Evolutionary conservation across 1,140 invertebrate genomes (phyloP), one percentile per base, ranked within the genome.

Genomic region (Nephotettix cincticeps): DNA sequence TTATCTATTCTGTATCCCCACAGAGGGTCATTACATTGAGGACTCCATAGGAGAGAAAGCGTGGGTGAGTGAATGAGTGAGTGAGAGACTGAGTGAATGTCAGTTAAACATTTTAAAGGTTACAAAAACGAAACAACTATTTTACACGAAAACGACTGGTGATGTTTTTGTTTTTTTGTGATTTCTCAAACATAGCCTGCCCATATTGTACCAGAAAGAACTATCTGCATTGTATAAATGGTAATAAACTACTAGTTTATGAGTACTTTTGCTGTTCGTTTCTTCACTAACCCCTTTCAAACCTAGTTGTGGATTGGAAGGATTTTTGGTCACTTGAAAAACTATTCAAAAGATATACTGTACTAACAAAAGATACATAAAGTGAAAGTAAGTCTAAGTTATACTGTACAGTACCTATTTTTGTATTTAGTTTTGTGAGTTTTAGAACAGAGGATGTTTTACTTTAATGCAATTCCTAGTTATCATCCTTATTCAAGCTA

Each of bases 231-330:
- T 77, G 76, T 77, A 73, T 73, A 76, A 76, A 77, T 74, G 71
- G 74, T 74, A 77, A 74, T 77, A 77, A 77, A 77, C 73, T 75
- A 69, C 69, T 77, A 77, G 75, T 76, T 77, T 76, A 77, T 76
- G 75, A 77, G 73, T 72, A 73, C 72, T 72, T 28, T 29, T 61
- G 23, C 21, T n/a, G 21, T 23, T 21, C 27, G 17, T 68, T 51
- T 67, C 0, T 54, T 51, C 21, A 21, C 17, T 36, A 30, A 19
- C 63, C 32, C 14, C 14, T 36, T n/a, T n/a, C n/a, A n/a, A n/a
- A n/a, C n/a, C n/a, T n/a, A n/a, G n/a, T n/a, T n/a, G n/a, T n/a
- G n/a, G n/a, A n/a, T n/a, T n/a, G n/a, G n/a, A n/a, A n/a, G n/a
- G n/a, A n/a, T n/a, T n/a, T n/a, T n/a, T n/a, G n/a, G n/a, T n/a